Base-by-base conservation (phyloP, 2,888 invertebrate species). In the Acleris laterana region DNA sequence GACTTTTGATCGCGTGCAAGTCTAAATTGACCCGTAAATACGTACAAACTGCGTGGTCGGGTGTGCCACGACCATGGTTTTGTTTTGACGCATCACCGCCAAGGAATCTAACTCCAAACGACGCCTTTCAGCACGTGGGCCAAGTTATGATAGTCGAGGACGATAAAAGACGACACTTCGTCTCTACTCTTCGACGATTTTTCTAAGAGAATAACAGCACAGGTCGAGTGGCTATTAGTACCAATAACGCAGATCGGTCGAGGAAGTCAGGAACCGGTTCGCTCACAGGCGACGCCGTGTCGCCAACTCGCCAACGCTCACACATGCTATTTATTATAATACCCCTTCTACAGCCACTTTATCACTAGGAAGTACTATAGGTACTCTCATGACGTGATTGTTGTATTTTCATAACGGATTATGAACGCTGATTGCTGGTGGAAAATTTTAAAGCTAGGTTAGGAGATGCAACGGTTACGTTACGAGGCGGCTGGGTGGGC, bases 191-290 rank as follows among this genome's bases (percentile, higher is more conserved):
- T n/a, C n/a, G n/a, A n/a, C n/a, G 46, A 38, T 38, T 17, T n/a
- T 46, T 46, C 17, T 46, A 46, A 46, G 17, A 46, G 46, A 46
- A 22, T 50, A 19, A 22, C 50, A 50, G 7, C 9, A 17, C 49
- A 63, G 38, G 52, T 57, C 55, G 44, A 61, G 20, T 25, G 57
- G 75, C 78, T 82, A 82, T 82, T 83, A 83, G 83, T 83, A 82
- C 81, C 84, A 85, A 87, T 85, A 86, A 83, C 80, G 81, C 81
- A 76, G 83, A 85, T 84, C 81, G 79, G 56, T 46, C 82, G 79
- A 89, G 88, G 88, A 89, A 89, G 85, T 84, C 68, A 63, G 73
- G 74, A 81, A 89, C 89, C 89, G 88, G 89, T 89, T 86, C 74
- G 72, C 73, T 73, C 77, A 75, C 75, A 70, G 74, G 73, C 81